phyloP scores from a whole-genome alignment of 37 sponge, comb jelly and placozoan species.

The Cliona cf. orientalis region DNA sequence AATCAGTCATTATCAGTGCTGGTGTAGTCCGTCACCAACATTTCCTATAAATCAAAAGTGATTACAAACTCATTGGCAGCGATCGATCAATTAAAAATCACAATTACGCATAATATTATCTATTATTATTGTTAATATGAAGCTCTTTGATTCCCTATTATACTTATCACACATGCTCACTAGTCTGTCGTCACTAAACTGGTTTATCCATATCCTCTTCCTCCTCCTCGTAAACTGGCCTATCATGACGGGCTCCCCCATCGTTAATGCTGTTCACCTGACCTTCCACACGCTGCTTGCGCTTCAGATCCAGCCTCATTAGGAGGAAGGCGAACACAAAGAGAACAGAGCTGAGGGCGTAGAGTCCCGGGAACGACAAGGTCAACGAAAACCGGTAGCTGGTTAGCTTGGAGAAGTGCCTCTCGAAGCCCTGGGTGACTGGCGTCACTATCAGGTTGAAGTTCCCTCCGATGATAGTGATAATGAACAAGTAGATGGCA shows the following conservation, averaged over 20 bases:
- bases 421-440: conserved; percentile 14
- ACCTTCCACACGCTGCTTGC: conserved; percentile 14
- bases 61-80: too few relatives aligned
- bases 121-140: too few relatives aligned
- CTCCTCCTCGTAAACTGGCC: neutral
- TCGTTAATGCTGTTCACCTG: neutral
- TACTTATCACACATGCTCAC: too few relatives aligned
- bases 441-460: conserved; percentile 72
- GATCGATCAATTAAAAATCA: too few relatives aligned
- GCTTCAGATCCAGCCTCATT: conserved; percentile 49
- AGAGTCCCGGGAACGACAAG: conserved; percentile 72
- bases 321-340: conserved; percentile 66
- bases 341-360: conserved; percentile 63
- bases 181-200: too few relatives aligned
- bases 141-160: too few relatives aligned
- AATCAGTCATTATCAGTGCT: too few relatives aligned
- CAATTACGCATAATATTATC: too few relatives aligned
- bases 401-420: neutral
- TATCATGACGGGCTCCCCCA: neutral
- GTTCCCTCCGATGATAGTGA: conserved; percentile 84
- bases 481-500: conserved; percentile 81
- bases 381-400: conserved; percentile 49
- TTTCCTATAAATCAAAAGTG: too few relatives aligned
- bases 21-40: too few relatives aligned
- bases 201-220: neutral